Conservation (phyloP, 2,888 invertebrate species). For the Galerucella calmariensis region DNA sequence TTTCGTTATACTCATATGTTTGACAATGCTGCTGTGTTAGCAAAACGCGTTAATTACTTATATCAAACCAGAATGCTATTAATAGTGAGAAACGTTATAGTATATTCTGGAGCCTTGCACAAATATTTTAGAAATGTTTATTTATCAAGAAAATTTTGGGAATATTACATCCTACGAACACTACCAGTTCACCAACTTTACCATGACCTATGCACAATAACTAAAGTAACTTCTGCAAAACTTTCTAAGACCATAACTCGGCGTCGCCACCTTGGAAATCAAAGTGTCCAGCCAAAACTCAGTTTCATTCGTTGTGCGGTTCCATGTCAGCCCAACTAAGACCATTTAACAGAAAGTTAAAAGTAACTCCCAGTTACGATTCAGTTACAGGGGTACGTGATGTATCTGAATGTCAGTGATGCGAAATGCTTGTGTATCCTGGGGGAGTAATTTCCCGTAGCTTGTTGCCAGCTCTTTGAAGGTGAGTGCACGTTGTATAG, state of each 20-base stretch:
- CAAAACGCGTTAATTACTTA: too few relatives aligned
- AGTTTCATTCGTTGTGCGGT: constrained; percentile 15
- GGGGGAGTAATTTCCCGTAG: constrained; percentile 37
- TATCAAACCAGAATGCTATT: too few relatives aligned
- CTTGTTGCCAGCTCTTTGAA: constrained; percentile 23
- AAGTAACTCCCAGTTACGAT: constrained; percentile 51
- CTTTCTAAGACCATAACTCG: constrained; percentile 19
- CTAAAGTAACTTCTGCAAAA: not conserved
- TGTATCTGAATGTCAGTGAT: constrained; percentile 52
- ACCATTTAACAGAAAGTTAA: constrained; percentile 53
- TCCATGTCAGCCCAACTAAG: constrained; percentile 45
- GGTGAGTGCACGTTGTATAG: constrained; percentile 11
- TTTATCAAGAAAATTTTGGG: too few relatives aligned
- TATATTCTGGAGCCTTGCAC: too few relatives aligned
- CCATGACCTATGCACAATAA: not conserved
- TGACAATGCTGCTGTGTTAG: too few relatives aligned
- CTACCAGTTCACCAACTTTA: too few relatives aligned
- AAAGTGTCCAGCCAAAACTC: constrained; percentile 17
- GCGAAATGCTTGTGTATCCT: constrained; percentile 43
- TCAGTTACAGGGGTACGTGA: constrained; percentile 48
- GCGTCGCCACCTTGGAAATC: constrained; percentile 20
- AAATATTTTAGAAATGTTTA: too few relatives aligned
- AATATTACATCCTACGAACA: too few relatives aligned
- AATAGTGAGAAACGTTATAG: too few relatives aligned
- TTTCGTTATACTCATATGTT: too few relatives aligned